Base-by-base conservation (phyloP, 2,888 invertebrate species). In the Ctenicera cuprea region DNA sequence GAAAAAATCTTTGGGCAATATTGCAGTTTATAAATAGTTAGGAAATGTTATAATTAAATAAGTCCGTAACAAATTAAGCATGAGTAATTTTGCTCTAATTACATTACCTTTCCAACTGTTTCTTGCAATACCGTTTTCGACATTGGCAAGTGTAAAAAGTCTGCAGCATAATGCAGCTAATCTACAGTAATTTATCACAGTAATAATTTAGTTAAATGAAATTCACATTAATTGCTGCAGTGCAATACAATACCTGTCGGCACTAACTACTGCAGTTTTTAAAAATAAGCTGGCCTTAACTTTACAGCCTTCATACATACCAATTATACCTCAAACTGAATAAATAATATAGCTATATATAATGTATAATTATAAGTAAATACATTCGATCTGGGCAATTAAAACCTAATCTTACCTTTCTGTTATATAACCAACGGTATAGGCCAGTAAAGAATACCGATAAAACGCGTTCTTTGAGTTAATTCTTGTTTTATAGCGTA, bases 191-290 rank as follows among this genome's bases (percentile, higher is more conserved):
- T 71, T 71, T 64, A 71, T 71, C 64, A 54, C 30, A 5, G 45
- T 1, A 9, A 54, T 63, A 63, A 63, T 71, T 71, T 64, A 64
- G 63, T 48, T 52, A 71, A 71, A 71, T 71, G 26, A 52, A 70
- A 41, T 54, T 71, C 50, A 50, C 59, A 59, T 68, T 68, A 59
- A 22, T 16, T 48, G 41, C 18, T 63, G 33, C 33, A 48, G 16
- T 16, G 20, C n/a, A 7, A 41, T 22, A 52, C n/a, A n/a, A n/a
- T 52, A 14, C 26, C 26, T 18, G 12, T 18, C 9, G 7, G 33
- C 9, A 20, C 18, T 16, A 1, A 48, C 18, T 20, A 41, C 41
- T 41, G 16, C n/a, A n/a, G n/a, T n/a, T n/a, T n/a, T n/a, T 48
- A 18, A 3, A 11, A 18, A 16, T 18, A 48, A 4, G 16, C 16